These are phyloP conservation scores for Scartelaos histophorus DNA, from an alignment of 2,113 vertebrate species.

Conservation along the genomic window DNA sequence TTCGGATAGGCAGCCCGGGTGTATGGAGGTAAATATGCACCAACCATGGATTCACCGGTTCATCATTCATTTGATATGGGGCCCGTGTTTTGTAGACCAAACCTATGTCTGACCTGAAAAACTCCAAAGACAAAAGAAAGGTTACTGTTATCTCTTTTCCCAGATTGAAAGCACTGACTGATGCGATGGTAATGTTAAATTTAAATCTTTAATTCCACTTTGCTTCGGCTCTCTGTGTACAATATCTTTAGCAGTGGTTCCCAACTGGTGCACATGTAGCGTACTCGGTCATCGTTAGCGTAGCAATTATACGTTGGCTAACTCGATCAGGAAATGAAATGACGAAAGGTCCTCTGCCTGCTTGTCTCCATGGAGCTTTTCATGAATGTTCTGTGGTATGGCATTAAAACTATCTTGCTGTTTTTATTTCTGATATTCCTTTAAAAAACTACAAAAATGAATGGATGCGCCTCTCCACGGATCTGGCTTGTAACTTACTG, in stretches of 20 bases:
- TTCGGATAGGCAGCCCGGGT: slow-evolving; percentile 77
- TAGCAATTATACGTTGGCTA: neutral
- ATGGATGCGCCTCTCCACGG: too few relatives aligned
- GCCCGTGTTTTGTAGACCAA: slow-evolving; percentile 51
- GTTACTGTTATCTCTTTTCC: slow-evolving; percentile 51
- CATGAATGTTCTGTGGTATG: too few relatives aligned
- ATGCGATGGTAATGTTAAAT: slow-evolving; percentile 67
- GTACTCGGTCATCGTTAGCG: too few relatives aligned
- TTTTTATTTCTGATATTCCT: too few relatives aligned
- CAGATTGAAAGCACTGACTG: slow-evolving; percentile 71
- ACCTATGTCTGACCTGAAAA: slow-evolving; percentile 32
- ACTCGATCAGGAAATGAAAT: neutral
- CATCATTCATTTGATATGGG: slow-evolving; percentile 50
- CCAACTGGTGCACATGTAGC: slow-evolving; percentile 1
- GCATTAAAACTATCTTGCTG: too few relatives aligned
- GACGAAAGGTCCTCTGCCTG: neutral
- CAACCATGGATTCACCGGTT: slow-evolving; percentile 41
- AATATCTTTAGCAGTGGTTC: slow-evolving; percentile 21
- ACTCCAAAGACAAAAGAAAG: slow-evolving; percentile 21
- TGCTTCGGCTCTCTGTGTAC: slow-evolving; percentile 34
- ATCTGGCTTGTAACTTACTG: too few relatives aligned
- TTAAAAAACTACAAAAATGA: too few relatives aligned
- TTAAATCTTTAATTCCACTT: slow-evolving; percentile 42
- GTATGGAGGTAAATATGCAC: slow-evolving; percentile 89
- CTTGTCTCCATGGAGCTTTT: too few relatives aligned